Conservation (phyloP, 2,113 vertebrate genomes). For the Oenanthe oenanthe region DNA sequence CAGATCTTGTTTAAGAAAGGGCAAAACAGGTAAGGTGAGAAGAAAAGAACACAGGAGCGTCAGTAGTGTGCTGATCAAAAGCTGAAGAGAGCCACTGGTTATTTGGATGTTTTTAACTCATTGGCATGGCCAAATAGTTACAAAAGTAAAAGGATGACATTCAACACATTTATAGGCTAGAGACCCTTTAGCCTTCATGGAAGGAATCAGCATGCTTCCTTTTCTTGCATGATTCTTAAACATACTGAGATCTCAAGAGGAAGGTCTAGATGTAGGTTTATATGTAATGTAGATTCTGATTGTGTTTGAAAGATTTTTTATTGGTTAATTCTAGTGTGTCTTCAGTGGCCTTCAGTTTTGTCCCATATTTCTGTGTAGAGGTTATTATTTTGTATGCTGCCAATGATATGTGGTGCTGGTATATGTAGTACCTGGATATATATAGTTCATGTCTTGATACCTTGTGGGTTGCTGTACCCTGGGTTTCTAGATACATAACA, state of each 20-base stretch:
- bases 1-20: not conserved
- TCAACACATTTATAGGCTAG: not conserved
- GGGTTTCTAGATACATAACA: not conserved
- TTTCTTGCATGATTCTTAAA: not conserved
- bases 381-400: not conserved
- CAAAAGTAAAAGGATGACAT: not conserved
- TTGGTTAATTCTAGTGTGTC: not conserved
- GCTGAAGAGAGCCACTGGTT: not conserved
- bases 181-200: not conserved
- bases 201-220: not conserved
- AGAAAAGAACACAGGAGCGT: not conserved
- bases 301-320: not conserved
- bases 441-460: not conserved
- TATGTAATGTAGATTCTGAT: not conserved
- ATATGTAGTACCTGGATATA: not conserved
- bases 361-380: not conserved
- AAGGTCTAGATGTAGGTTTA: not conserved
- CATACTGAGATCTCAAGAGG: not conserved
- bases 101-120: not conserved
- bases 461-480: not conserved
- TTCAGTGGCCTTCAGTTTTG: not conserved
- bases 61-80: not conserved
- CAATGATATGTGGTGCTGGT: not conserved
- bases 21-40: not conserved
- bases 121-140: not conserved